These are phyloP conservation scores for Stegana nigrithorax DNA, from an alignment of 2,888 invertebrate species.

Conservation along the genomic window DNA sequence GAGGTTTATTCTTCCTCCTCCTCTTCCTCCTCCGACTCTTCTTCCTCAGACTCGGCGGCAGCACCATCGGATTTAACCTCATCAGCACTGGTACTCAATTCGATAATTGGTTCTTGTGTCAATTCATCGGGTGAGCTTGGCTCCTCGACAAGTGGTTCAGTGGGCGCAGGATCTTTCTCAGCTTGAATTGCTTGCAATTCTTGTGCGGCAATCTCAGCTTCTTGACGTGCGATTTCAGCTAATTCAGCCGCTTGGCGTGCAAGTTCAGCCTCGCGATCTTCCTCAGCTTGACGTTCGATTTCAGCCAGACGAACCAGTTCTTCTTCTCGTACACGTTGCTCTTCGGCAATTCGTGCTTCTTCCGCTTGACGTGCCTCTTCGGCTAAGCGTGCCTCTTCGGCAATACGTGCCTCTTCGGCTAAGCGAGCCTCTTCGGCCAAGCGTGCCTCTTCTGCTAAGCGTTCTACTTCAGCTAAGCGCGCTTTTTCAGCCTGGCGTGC, in stretches of 20 bases:
- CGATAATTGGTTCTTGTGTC: conserved; percentile 48
- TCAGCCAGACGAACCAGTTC: conserved; percentile 70
- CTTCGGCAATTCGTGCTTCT: conserved; percentile 70
- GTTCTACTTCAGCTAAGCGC: conserved; percentile 68
- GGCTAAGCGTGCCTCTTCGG: conserved; percentile 67
- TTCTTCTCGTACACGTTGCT: conserved; percentile 70
- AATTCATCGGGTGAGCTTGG: conserved; percentile 65
- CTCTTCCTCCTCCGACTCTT: conserved; percentile 45
- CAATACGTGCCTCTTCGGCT: conserved; percentile 66
- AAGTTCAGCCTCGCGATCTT: conserved; percentile 74
- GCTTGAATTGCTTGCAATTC: conserved; percentile 69
- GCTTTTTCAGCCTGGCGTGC: conserved; percentile 69
- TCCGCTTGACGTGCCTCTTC: conserved; percentile 69
- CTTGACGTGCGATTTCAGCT: conserved; percentile 76
- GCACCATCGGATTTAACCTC: conserved; percentile 35
- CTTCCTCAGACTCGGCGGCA: conserved; percentile 43
- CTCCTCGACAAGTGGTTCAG: conserved; percentile 67
- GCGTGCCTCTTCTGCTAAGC: conserved; percentile 70
- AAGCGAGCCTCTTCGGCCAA: conserved; percentile 67
- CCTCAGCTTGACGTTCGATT: conserved; percentile 70
- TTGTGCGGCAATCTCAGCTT: conserved; percentile 73
- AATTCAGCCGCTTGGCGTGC: conserved; percentile 79
- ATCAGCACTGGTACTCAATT: conserved; percentile 46
- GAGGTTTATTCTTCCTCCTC: conserved; percentile 21
- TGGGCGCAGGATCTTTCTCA: conserved; percentile 41